Percentiles rank a stretch among this genome's conserved stretches.
Evolutionary conservation across 2,113 vertebrate genomes (phyloP).

Genomic region (Tetrao urogallus): DNA sequence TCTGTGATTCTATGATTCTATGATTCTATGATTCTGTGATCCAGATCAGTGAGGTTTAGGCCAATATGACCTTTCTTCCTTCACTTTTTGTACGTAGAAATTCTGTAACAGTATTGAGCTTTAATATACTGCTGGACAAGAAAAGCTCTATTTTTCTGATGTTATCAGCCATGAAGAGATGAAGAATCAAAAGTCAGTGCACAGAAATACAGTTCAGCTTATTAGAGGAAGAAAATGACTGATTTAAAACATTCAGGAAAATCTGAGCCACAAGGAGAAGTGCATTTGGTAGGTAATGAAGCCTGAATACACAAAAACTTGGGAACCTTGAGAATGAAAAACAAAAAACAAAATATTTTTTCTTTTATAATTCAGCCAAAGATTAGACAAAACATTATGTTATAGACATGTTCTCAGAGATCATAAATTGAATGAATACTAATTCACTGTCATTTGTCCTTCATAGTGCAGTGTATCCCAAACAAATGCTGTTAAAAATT

Average conservation of each 20-base stretch:
- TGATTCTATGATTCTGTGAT: neutral
- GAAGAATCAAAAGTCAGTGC: neutral
- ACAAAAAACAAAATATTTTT: neutral
- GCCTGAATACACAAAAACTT: neutral
- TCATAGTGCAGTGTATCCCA: neutral
- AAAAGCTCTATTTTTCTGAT: neutral
- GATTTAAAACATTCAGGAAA: neutral
- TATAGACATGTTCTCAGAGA: neutral
- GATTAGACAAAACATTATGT: neutral
- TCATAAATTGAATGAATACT: neutral
- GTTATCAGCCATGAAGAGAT: neutral
- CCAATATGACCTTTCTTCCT: neutral
- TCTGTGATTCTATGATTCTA: no score
- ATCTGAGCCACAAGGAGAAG: neutral
- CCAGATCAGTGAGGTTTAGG: neutral
- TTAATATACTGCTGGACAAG: neutral
- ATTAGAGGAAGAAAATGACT: neutral
- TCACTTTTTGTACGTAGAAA: neutral
- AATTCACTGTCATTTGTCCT: neutral
- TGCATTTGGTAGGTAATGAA: neutral
- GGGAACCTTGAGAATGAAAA: neutral
- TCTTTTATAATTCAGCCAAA: neutral
- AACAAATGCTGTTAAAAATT: slow-evolving; percentile 6
- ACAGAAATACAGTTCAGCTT: neutral
- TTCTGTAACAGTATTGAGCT: neutral